Conservation (phyloP, 2,888 invertebrate species). For the Hemistola chrysoprasaria region DNA sequence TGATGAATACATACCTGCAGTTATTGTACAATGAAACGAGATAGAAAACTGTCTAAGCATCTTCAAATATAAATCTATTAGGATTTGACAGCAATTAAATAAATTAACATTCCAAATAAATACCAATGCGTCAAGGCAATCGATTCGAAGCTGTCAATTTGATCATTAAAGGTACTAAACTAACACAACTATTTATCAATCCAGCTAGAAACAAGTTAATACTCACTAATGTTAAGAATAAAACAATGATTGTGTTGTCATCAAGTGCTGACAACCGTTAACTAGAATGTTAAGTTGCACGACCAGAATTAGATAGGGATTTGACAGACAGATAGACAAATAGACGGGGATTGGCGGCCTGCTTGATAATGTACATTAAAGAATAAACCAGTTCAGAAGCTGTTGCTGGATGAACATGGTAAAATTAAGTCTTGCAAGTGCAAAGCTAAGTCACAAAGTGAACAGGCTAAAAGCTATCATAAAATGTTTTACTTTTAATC, state of each 20-base stretch:
- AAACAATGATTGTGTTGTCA: slow-evolving; percentile 28
- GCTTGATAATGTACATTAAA: slow-evolving; percentile 33
- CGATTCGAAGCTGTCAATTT: slow-evolving; percentile 12
- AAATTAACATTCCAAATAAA: slow-evolving; percentile 5
- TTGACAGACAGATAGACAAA: slow-evolving; percentile 50
- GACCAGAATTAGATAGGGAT: slow-evolving; percentile 39
- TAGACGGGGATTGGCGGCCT: slow-evolving; percentile 45
- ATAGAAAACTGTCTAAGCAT: too few relatives aligned
- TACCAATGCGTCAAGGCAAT: background rate
- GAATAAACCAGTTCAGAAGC: slow-evolving; percentile 27
- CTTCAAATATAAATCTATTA: too few relatives aligned
- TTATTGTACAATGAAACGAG: too few relatives aligned
- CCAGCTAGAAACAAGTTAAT: slow-evolving; percentile 16
- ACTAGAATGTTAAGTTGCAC: slow-evolving; percentile 40
- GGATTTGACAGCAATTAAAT: too few relatives aligned
- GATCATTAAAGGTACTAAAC: slow-evolving; percentile 11
- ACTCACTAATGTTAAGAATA: slow-evolving; percentile 19
- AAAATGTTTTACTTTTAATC: too few relatives aligned
- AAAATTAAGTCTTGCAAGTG: too few relatives aligned
- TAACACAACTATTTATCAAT: slow-evolving; percentile 20
- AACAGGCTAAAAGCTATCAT: too few relatives aligned
- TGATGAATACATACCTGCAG: too few relatives aligned
- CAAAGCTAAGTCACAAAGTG: too few relatives aligned
- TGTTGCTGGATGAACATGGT: too few relatives aligned
- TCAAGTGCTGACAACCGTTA: slow-evolving; percentile 26